Base-by-base conservation (phyloP, 1,140 invertebrate species). In the Phthorimaea operculella region DNA sequence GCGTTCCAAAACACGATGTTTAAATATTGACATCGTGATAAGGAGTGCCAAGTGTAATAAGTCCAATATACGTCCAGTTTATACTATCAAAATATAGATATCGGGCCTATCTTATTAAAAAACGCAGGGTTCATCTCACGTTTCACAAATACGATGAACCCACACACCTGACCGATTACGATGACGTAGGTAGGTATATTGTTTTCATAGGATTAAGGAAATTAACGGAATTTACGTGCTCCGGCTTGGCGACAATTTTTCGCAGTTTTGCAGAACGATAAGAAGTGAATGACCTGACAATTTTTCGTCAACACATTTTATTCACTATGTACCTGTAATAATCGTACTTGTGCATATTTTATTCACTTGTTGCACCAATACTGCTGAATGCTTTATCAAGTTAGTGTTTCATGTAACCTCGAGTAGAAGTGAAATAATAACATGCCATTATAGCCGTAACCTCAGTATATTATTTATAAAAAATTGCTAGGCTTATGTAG, bases 241-340 rank as follows among this genome's bases (percentile, higher is more conserved):
- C 54, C 63, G 57, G 64, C 61, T 59, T 69, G 63, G 64, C 70
- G 63, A 74, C 74, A 70, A 68, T 4, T 39, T 39, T 39, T 76
- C 65, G 64, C 65, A 72, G 68, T 71, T 76, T 66, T 62, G 50
- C 57, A 59, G 65, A 67, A 50, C 62, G 65, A 81, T 81, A 78
- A 60, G 64, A 69, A 47, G 75, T 75, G 66, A 81, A 76, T 39
- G 75, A 82, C 76, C 76, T 70, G 59, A 39, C 2, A 28, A 28
- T 28, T 28, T 28, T 28, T 2, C 21, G 21, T 28, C 21, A 28
- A 28, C 21, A 28, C 6, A 28, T 28, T 28, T 28, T 28, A 28
- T 28, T 4, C 2, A 28, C 21, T 28, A 28, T 2, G 21, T 28
- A 28, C 6, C 21, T 28, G 6, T 28, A 28, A 28, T 28, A 28